Conservation (phyloP, 2,888 invertebrate species). For the Geophilus truncorum region DNA sequence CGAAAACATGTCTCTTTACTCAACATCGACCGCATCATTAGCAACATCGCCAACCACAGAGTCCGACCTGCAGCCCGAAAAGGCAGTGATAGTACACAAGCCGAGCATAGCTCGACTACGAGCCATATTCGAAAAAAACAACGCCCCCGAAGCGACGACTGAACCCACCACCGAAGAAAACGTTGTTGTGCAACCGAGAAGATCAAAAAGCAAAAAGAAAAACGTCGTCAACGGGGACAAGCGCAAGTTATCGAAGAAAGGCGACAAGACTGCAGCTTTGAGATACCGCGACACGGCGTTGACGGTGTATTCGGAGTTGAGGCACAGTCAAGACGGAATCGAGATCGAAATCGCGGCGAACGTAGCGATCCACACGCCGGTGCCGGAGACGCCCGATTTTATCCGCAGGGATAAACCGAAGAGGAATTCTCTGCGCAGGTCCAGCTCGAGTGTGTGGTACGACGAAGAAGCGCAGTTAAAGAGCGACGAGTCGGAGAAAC, state of each 20-base stretch:
- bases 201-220: not conserved
- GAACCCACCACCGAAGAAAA: not conserved
- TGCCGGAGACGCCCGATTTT: constrained; percentile 7
- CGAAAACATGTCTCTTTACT: not conserved
- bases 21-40: not conserved
- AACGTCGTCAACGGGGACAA: not conserved
- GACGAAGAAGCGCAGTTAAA: constrained; percentile 1
- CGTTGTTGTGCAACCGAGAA: not conserved
- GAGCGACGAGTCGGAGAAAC: constrained; percentile 39
- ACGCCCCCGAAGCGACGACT: constrained; percentile 19
- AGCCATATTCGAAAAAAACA: constrained; percentile 46
- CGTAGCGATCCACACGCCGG: not conserved
- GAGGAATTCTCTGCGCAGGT: not conserved
- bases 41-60: constrained; percentile 1
- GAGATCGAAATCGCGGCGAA: not conserved
- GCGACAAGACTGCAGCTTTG: not conserved
- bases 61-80: not conserved
- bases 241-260: not conserved
- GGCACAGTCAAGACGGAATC: not conserved
- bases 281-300: constrained; percentile 35
- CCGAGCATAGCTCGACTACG: constrained; percentile 47
- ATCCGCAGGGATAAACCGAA: not conserved
- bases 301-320: constrained; percentile 23
- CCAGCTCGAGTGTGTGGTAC: constrained; percentile 32
- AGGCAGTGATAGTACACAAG: constrained; percentile 41